Base-by-base conservation (phyloP, 2,888 invertebrate species). In the Osmoderma eremita region DNA sequence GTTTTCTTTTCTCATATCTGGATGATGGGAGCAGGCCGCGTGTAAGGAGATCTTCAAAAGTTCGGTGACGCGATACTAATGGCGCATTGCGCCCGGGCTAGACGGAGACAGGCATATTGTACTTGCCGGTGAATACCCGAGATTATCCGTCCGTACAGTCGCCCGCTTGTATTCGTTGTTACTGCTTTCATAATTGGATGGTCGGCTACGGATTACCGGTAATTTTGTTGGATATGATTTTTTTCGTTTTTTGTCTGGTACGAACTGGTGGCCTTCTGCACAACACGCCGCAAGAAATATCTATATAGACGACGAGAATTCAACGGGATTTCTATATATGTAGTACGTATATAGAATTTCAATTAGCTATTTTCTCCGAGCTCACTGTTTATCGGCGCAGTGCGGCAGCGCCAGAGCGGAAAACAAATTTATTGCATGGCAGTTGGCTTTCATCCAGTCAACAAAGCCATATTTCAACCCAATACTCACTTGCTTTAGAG, bases 1-100 rank as follows among this genome's bases (percentile, higher is more conserved):
- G 53, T 64, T 64, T 53, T 64, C 58, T 61, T 61, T 61, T 61
- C 58, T 61, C 63, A 64, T 64, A 64, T 53, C 53, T 64, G 63
- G 63, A 64, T 64, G 63, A n/a, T n/a, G n/a, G n/a, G 42, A 51
- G 50, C 45, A n/a, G n/a, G n/a, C 48, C 30, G 30, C 10, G 58
- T 61, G 58, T 45, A 61, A 36, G 12, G 41, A 41, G 58, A 48
- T 61, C 45, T 61, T 61, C 45, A 61, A 45, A 61, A 61, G 58
- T 61, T 61, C 58, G 36, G 45, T 36, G 58, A 24, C 45, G 58
- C 58, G 20, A 17, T 30, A 61, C 58, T 61, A 61, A 61, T 48
- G 30, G 48, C 12, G 41, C 13, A 41, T 12, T 3, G 58, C 30
- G 58, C 30, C 1, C 30, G 17, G 18, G 18, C 45, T 30, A 61